These are phyloP conservation scores for Lethenteron reissneri DNA, from an alignment of 2,113 vertebrate genomes.

Conservation along the genomic window DNA sequence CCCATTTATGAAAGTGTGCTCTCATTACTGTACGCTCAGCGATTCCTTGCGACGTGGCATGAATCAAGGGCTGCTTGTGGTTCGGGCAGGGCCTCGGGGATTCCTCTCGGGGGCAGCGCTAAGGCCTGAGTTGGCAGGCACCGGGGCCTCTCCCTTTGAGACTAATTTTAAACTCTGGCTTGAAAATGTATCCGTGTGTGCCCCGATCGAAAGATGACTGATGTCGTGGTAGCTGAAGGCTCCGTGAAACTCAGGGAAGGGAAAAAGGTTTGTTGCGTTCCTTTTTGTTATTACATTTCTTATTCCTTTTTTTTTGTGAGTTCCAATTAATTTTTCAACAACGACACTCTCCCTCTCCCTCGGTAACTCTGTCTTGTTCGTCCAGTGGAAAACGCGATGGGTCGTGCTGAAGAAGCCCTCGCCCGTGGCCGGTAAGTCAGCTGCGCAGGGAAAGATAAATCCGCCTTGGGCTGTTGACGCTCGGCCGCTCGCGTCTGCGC, in stretches of 20 bases:
- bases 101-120: too few relatives aligned
- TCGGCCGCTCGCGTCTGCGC: too few relatives aligned
- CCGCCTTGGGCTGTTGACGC: too few relatives aligned
- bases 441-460: not conserved
- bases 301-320: not conserved
- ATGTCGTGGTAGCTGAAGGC: slow-evolving; percentile 4
- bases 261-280: not conserved
- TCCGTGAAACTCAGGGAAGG: slow-evolving; percentile 4
- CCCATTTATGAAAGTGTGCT: too few relatives aligned
- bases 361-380: not conserved
- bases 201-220: slow-evolving; percentile 6
- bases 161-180: slow-evolving; percentile 1
- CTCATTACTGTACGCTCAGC: too few relatives aligned
- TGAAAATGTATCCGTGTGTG: slow-evolving; percentile 4
- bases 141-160: not conserved
- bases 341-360: not conserved
- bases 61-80: too few relatives aligned
- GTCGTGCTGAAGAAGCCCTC: slow-evolving; percentile 4
- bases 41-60: too few relatives aligned
- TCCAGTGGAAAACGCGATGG: slow-evolving; percentile 5
- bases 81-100: too few relatives aligned
- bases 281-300: not conserved
- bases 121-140: too few relatives aligned
- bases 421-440: slow-evolving; percentile 5
- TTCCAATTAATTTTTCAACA: not conserved